Conservation (phyloP, 2,113 vertebrate species). For the Suncus etruscus region DNA sequence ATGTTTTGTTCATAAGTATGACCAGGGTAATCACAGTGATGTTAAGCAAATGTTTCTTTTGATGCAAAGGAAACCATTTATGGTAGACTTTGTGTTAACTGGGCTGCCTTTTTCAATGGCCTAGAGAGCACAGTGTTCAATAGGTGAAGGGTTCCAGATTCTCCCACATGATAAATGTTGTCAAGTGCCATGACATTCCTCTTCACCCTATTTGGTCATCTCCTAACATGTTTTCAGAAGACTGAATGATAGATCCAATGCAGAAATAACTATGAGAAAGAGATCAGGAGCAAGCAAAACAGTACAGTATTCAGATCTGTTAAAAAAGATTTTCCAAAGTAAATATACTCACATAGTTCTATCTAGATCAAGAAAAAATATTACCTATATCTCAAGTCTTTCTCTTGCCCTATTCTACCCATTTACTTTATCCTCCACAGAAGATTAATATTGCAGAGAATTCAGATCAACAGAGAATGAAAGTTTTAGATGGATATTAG, state of each 20-base stretch:
- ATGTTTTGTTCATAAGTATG: constrained; percentile 29
- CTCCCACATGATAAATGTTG: background rate
- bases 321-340: constrained; percentile 49
- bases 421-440: background rate
- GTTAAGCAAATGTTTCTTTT: background rate
- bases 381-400: background rate
- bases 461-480: background rate
- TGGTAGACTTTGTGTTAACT: background rate
- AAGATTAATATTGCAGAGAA: constrained; percentile 32
- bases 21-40: background rate
- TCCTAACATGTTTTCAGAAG: background rate
- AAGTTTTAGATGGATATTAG: background rate
- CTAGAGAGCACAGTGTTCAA: background rate
- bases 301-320: background rate
- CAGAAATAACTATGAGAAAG: background rate
- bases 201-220: background rate
- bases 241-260: constrained; percentile 9
- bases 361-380: background rate
- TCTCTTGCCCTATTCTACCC: background rate
- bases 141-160: background rate
- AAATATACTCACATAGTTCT: background rate
- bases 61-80: background rate
- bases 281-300: background rate
- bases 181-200: background rate
- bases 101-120: background rate